Base-by-base conservation (phyloP, 2,888 invertebrate species). In the Xylota sylvarum region DNA sequence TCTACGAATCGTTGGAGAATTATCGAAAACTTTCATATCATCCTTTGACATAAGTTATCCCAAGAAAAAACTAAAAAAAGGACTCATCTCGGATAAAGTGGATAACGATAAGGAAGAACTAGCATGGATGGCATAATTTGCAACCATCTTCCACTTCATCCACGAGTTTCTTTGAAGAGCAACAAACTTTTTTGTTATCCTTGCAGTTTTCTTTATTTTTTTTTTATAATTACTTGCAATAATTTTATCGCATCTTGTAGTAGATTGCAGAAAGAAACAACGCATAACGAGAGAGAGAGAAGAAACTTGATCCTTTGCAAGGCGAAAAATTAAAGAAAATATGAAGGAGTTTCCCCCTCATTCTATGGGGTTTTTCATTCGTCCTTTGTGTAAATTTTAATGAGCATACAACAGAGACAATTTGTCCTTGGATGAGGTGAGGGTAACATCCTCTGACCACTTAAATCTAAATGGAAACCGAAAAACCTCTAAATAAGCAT, bases 21-120 rank as follows among this genome's bases (percentile, higher is more conserved):
- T 83, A 83, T 72, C 67, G 40, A 78, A 83, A 83, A 83, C 58
- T 83, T 83, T 83, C 55, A 73, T 48, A 78, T 78, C 78, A 67
- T 83, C 78, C 83, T 83, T 83, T 83, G 83, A 83, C 83, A 78
- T 40, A 83, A 83, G 60, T 83, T 73, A 62, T 62, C 35, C 48
- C 46, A 35, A 46, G 12, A 56, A 30, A 70, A 55, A 43, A n/a
- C 32, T 23, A 30, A 30, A 70, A 55, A 43, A n/a, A 43, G 48
- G 40, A 30, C 56, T 55, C 70, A 32, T 40, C 70, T 46, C 10
- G 50, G 10, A 37, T 23, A n/a, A 32, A 73, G 72, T 65, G 72
- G 72, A 80, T 80, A 73, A 65, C 60, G 80, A 80, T 73, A 64
- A 55, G 60, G 74, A 43, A n/a, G 23, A 60, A 7, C 27, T 32